Evolutionary conservation across 2,888 invertebrate genomes (phyloP).

Genomic region (Timandra comae): DNA sequence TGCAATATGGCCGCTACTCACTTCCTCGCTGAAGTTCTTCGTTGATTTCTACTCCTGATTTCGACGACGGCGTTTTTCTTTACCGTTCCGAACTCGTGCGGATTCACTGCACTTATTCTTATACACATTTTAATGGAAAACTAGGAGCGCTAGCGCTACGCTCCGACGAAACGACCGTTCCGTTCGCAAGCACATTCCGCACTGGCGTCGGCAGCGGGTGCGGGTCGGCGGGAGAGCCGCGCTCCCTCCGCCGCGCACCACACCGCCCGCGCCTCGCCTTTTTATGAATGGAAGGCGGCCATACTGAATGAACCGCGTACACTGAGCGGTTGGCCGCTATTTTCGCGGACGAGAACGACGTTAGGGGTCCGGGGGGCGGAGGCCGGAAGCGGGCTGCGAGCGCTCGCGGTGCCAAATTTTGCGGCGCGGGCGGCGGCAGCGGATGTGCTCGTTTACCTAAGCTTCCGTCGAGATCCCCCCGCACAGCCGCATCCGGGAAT

Average conservation of each 20-base stretch:
- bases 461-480: constrained; percentile 75
- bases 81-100: constrained; percentile 76
- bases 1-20: constrained; percentile 78
- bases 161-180: constrained; percentile 78
- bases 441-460: constrained; percentile 74
- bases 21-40: constrained; percentile 77
- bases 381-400: constrained; percentile 73
- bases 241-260: constrained; percentile 71
- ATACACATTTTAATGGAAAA: constrained; percentile 78
- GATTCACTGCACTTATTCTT: constrained; percentile 77
- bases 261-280: constrained; percentile 75
- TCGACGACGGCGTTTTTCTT: constrained; percentile 74
- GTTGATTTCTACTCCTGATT: constrained; percentile 76
- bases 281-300: constrained; percentile 85
- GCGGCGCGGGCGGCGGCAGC: constrained; percentile 74
- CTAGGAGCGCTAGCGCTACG: constrained; percentile 76
- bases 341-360: constrained; percentile 69
- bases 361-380: constrained; percentile 63
- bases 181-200: constrained; percentile 75
- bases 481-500: constrained; percentile 76
- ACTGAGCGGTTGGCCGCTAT: constrained; percentile 76
- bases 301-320: constrained; percentile 83
- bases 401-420: constrained; percentile 75
- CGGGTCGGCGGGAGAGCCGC: constrained; percentile 70
- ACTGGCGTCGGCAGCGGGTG: constrained; percentile 73